Evolutionary conservation across 1,140 invertebrate genomes (phyloP), one percentile per base, ranked within the genome.

Genomic region (Venustaconcha ellipsiformis): DNA sequence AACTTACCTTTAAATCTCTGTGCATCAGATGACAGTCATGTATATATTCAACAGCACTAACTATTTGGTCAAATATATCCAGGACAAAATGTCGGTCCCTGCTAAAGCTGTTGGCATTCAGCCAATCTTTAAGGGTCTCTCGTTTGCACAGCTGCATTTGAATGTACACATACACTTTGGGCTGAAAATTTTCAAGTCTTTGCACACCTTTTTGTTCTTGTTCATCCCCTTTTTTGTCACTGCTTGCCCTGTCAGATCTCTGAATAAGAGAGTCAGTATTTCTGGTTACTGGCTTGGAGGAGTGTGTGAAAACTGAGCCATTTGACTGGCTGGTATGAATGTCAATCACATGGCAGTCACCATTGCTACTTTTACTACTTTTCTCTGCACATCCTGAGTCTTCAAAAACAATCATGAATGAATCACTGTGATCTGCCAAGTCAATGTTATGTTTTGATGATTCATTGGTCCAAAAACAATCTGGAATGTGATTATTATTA

Each of bases 141-240:
- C 94, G 94, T 67, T 93, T 93, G 87, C 97, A 99, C 63, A 99
- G 88, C 89, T 99, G 96, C 97, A 99, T 99, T 90, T 99, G 97
- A 86, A 99, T 99, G 84, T 97, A 99, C 1, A 99, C 91, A 89
- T 95, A 97, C 86, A 95, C 91, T 70, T 84, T 87, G 65, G 73
- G 79, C 63, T 56, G 67, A 8, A 68, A 14, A n/a, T 23, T n/a
- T 20, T 67, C 15, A 17, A 37, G 37, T 75, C 69, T 11, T 30
- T 23, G n/a, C 48, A 58, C 23, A 60, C 30, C 55, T 63, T 70
- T 56, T 4, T 30, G 13, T 67, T 23, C 15, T 76, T 48, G 30
- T 64, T 26, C n/a, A 70, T 70, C 30, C 23, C 30, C 59, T 76
- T 68, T 65, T 37, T 70, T 56, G 72, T 69, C 8, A 69, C 20